phyloP scores from a whole-genome alignment of 1,140 invertebrate genomes.

The Conopomorpha cramerella region DNA sequence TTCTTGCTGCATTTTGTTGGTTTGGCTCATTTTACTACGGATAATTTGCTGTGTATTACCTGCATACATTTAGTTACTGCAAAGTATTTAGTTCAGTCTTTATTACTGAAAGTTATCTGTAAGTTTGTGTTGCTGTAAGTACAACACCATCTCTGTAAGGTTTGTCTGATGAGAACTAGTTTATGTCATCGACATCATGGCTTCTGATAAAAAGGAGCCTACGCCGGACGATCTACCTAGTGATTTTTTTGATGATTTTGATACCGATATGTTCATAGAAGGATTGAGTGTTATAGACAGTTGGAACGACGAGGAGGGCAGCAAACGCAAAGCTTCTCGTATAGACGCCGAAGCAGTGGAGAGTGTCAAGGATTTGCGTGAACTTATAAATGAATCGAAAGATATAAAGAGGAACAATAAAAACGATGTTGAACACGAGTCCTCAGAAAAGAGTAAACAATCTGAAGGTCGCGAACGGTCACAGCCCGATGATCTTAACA shows the following conservation, averaged over 20 bases:
- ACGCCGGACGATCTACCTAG: slow-evolving; percentile 45
- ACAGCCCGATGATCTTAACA: slow-evolving; percentile 9
- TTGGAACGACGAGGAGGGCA: slow-evolving; percentile 24
- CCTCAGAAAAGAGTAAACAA: slow-evolving; percentile 1
- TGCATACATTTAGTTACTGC: no score
- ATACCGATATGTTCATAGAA: slow-evolving; percentile 45
- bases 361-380: slow-evolving; percentile 23
- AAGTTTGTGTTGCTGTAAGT: no score
- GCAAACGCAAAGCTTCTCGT: slow-evolving; percentile 3
- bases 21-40: no score
- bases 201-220: no score
- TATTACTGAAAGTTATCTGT: no score
- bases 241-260: slow-evolving; percentile 52
- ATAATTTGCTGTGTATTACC: no score
- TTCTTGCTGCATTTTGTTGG: no score
- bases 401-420: slow-evolving; percentile 3
- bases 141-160: no score
- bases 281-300: slow-evolving; percentile 48
- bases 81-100: no score
- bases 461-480: slow-evolving; percentile 6
- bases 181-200: no score
- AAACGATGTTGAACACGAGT: slow-evolving; percentile 2
- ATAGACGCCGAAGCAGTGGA: slow-evolving; percentile 15
- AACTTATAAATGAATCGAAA: slow-evolving; percentile 19
- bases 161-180: no score